Percentiles rank a stretch among this genome's conserved stretches.
Evolutionary conservation across 2,113 vertebrate species (phyloP).

Genomic region (Zonotrichia leucophrys): DNA sequence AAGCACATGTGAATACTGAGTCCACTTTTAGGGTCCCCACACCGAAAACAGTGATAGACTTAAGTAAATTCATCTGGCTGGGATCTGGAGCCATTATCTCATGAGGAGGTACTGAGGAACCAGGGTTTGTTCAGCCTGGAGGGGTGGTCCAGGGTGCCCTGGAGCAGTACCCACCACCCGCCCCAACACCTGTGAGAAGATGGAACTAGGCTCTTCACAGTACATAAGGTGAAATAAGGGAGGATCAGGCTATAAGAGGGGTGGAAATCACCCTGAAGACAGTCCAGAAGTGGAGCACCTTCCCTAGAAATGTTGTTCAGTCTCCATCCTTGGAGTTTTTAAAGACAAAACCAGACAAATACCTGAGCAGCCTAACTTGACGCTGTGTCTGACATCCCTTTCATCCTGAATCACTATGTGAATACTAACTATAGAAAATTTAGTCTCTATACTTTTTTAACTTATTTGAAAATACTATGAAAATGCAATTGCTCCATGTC

Average conservation of each 20-base stretch:
- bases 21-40: background rate
- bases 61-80: background rate
- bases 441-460: background rate
- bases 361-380: background rate
- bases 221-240: background rate
- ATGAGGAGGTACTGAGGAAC: background rate
- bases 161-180: accelerated
- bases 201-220: background rate
- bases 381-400: background rate
- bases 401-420: background rate
- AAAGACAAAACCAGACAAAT: background rate
- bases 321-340: background rate
- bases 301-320: background rate
- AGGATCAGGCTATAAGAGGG: background rate
- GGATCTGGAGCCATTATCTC: background rate
- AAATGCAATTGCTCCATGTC: background rate
- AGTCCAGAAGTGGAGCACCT: background rate
- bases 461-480: background rate
- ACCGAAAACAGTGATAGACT: no score
- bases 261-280: background rate
- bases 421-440: background rate
- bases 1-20: background rate
- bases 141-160: background rate
- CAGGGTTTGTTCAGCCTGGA: background rate
- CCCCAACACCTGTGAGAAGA: accelerated